Evolutionary conservation across 2,113 vertebrate genomes (phyloP), one percentile per base, ranked within the genome.

Genomic region (Ahaetulla prasina): DNA sequence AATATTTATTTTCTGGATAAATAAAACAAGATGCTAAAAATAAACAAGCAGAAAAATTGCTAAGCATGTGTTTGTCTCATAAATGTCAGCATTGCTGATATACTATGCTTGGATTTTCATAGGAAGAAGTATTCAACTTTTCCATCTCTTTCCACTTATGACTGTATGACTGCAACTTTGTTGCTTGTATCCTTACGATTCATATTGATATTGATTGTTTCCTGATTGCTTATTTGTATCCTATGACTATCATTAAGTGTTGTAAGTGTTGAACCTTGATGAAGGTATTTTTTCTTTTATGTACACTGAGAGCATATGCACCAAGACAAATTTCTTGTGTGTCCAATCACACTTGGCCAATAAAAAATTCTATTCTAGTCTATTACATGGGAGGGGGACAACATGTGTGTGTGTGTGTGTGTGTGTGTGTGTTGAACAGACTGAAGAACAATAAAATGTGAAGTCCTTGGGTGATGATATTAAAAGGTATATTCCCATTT

Each of bases 21-120:
- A 91, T 91, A 91, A 87, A 91, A 91, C 91, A 87, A 9, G 85
- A 68, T 1, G 47, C 85, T 91, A 91, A 87, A 91, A 68, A 91
- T 68, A 91, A 87, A 91, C n/a, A 87, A 52, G 47, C 85, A 87
- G 55, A 23, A 87, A 87, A 88, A 91, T 39, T 18, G 91, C 85
- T 27, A 50, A 25, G 20, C 55, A 52, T 35, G 8, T 22, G 7
- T 50, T 57, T 85, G 39, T 55, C 50, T 85, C 52, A 50, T 11
- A 63, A 87, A 50, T 16, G 30, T 52, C 85, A 60, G 54, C 53
- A 60, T 52, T 25, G 35, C 35, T 52, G 30, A 91, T 47, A 39
- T 27, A 39, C n/a, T 39, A 18, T 35, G 39, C 54, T 86, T 86
- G 30, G 20, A 30, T 91, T 86, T 39, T 57, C 53, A 86, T 86